phyloP scores from a whole-genome alignment of 37 sponge, comb jelly and placozoan species.

The Beroe forskalii region DNA sequence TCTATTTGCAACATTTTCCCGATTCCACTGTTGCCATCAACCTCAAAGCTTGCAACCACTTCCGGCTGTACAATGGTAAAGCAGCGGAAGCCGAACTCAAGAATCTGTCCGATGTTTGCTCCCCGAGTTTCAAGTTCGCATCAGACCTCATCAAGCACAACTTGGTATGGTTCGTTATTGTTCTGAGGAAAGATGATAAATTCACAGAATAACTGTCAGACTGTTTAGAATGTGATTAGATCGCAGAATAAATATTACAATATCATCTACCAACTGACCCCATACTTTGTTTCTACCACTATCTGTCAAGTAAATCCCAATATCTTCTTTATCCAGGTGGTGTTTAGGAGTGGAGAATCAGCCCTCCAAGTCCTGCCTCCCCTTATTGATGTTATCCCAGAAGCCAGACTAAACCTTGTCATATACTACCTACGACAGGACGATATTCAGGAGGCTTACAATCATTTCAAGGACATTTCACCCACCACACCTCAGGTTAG shows the following conservation, averaged over 20 bases:
- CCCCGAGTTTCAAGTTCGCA: slow-evolving; percentile 87
- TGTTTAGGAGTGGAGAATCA: slow-evolving; percentile 93
- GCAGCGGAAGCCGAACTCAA: slow-evolving; percentile 99
- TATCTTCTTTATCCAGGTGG: no score
- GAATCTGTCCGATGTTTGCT: slow-evolving; percentile 77
- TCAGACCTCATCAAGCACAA: slow-evolving; percentile 93
- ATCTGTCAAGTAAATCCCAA: no score
- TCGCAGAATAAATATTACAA: neutral
- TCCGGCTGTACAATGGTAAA: slow-evolving; percentile 97
- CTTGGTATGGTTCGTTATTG: slow-evolving; percentile 67
- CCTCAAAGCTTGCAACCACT: slow-evolving; percentile 97
- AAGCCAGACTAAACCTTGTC: slow-evolving; percentile 94
- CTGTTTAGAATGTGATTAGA: no score
- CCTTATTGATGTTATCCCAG: slow-evolving; percentile 89
- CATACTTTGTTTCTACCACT: no score
- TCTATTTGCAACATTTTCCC: slow-evolving; percentile 87
- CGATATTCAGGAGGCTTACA: slow-evolving; percentile 86
- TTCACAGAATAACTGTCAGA: no score
- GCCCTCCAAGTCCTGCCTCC: slow-evolving; percentile 94
- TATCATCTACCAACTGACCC: neutral
- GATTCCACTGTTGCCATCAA: slow-evolving; percentile 93
- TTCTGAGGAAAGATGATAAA: neutral
- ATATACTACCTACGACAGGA: slow-evolving; percentile 68
- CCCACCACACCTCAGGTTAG: slow-evolving; percentile 83
- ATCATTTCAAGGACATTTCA: slow-evolving; percentile 88